phyloP scores from a whole-genome alignment of 1,140 invertebrate species.

The Drosophila micromelanica region DNA sequence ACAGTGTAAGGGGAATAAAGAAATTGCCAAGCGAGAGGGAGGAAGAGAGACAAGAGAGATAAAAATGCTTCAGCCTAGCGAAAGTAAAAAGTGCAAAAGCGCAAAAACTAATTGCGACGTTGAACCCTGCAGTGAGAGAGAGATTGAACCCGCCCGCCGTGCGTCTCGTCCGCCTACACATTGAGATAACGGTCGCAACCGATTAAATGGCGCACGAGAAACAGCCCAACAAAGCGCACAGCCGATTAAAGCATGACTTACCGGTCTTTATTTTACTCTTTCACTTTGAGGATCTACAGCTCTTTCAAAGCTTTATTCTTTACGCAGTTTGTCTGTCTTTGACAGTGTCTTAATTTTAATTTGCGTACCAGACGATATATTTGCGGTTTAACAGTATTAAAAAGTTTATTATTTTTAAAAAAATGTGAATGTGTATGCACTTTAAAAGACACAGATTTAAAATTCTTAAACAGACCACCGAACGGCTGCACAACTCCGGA shows the following conservation, averaged over 20 bases:
- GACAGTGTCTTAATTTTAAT: background rate
- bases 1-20: slow-evolving; percentile 42
- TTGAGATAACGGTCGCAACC: slow-evolving; percentile 66
- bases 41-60: background rate
- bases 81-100: slow-evolving; percentile 53
- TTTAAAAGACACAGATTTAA: slow-evolving; percentile 21
- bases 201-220: slow-evolving; percentile 64
- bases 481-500: slow-evolving; percentile 67
- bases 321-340: slow-evolving; percentile 4
- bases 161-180: slow-evolving; percentile 30
- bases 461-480: slow-evolving; percentile 22
- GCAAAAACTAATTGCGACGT: slow-evolving; percentile 51
- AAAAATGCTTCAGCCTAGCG: slow-evolving; percentile 8
- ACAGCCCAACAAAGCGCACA: slow-evolving; percentile 37
- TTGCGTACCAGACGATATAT: slow-evolving; percentile 31
- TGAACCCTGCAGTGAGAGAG: slow-evolving; percentile 19
- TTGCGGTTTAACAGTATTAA: background rate
- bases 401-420: background rate
- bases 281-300: slow-evolving; percentile 3
- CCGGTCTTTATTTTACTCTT: slow-evolving; percentile 50
- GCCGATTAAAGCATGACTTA: slow-evolving; percentile 62
- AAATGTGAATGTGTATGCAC: slow-evolving; percentile 16
- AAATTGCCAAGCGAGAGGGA: slow-evolving; percentile 28
- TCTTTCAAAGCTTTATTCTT: background rate
- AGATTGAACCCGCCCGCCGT: background rate